phyloP scores from a whole-genome alignment of 2,113 vertebrate species.

The Andinoacara biseriatus region DNA sequence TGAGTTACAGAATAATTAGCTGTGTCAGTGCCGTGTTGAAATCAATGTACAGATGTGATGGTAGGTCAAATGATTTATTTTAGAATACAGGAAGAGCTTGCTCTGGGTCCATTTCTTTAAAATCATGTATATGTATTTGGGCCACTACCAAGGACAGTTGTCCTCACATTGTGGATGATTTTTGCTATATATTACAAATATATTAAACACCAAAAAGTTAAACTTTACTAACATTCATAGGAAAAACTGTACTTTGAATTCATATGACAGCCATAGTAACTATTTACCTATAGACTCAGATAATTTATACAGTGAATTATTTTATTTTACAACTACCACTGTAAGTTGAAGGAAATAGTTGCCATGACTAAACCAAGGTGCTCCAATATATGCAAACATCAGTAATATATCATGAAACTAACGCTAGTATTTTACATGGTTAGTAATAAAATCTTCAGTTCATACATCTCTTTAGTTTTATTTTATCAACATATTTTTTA shows the following conservation, averaged over 20 bases:
- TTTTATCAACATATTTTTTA: not conserved
- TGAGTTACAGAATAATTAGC: constrained; percentile 64
- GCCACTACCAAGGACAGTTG: not conserved
- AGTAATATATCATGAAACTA: not conserved
- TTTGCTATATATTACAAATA: not conserved
- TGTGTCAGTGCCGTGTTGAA: constrained; percentile 52
- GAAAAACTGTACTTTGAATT: not conserved
- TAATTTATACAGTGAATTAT: not conserved
- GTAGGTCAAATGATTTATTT: constrained; percentile 21
- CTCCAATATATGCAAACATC: too few species aligned
- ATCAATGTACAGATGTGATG: constrained; percentile 46
- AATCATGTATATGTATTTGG: not conserved
- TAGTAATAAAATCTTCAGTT: not conserved
- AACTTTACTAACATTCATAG: not conserved
- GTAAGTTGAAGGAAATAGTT: not conserved
- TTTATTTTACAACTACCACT: not conserved
- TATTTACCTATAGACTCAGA: not conserved
- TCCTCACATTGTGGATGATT: not conserved
- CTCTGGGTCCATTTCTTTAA: not conserved
- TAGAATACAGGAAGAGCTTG: not conserved
- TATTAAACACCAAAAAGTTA: not conserved
- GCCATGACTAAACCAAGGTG: not conserved
- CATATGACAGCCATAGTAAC: not conserved
- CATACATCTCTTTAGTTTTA: too few species aligned
- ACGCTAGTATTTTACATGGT: not conserved